A percentile compares a stretch with the other conserved stretches of the same genome.
phyloP scores from a whole-genome alignment of 2,888 invertebrate genomes.

The Chymomyza caudatula region DNA sequence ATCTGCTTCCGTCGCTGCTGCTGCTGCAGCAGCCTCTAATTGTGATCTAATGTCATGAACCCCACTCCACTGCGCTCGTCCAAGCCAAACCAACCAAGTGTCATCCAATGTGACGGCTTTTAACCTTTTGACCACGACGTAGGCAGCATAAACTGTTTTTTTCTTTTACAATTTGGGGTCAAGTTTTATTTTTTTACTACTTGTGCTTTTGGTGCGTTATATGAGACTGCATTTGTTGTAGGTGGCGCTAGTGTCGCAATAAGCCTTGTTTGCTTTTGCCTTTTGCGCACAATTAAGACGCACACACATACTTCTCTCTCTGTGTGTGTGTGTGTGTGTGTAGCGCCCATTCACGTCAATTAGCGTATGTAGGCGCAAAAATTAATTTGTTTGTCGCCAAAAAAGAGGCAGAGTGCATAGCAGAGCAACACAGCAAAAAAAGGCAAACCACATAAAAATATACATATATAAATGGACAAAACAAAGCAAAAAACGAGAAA shows the following conservation, averaged over 20 bases:
- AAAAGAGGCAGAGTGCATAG: constrained; percentile 52
- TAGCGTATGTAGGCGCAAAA: constrained; percentile 69
- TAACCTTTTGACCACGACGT: constrained; percentile 12
- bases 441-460: constrained; percentile 18
- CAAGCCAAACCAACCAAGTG: background rate
- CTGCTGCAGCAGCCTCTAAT: background rate
- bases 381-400: constrained; percentile 68
- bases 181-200: constrained; percentile 25
- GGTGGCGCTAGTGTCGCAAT: constrained; percentile 27
- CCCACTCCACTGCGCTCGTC: background rate
- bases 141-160: constrained; percentile 10
- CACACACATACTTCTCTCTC: background rate
- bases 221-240: constrained; percentile 10
- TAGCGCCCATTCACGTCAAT: constrained; percentile 54
- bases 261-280: constrained; percentile 11
- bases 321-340: background rate
- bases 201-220: constrained; percentile 12
- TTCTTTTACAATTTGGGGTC: background rate
- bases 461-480: background rate
- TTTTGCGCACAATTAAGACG: constrained; percentile 42
- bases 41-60: background rate
- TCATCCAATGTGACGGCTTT: background rate
- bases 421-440: background rate
- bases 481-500: constrained; percentile 7
- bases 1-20: constrained; percentile 49